These are phyloP conservation scores for Delichon dasypus DNA, from an alignment of 2,797 vertebrate genomes.

Conservation along the genomic window DNA sequence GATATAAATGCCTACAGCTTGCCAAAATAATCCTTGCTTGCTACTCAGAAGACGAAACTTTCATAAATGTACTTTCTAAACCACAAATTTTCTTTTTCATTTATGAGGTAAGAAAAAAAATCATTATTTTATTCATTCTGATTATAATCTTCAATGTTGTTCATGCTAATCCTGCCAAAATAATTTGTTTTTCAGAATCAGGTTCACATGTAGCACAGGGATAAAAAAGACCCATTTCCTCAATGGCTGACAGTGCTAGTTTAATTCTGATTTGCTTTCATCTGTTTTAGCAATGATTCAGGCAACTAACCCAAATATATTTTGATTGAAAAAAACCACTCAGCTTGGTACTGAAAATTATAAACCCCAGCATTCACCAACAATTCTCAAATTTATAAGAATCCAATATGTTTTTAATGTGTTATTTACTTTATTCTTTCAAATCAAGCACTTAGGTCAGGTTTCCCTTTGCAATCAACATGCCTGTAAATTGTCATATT, in stretches of 20 bases:
- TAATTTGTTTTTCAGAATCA: background rate
- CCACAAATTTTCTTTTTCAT: background rate
- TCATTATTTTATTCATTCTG: background rate
- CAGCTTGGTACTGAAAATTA: background rate
- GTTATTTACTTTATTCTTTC: background rate
- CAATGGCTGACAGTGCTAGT: background rate
- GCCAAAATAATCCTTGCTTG: slow-evolving; percentile 18
- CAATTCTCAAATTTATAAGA: background rate
- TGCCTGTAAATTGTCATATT: background rate
- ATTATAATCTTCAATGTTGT: background rate
- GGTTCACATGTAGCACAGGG: background rate
- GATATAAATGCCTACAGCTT: slow-evolving; percentile 21
- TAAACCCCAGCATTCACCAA: background rate
- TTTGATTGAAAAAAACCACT: background rate
- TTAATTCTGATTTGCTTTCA: background rate
- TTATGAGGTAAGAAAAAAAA: background rate
- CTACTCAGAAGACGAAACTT: background rate
- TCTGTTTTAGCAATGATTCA: background rate
- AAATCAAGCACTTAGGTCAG: background rate
- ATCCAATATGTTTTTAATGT: rapidly evolving
- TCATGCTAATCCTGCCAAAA: background rate
- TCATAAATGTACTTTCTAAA: background rate
- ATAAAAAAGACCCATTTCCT: background rate
- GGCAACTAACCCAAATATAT: background rate
- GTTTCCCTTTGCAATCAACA: background rate